Base-by-base conservation (phyloP, 2,113 vertebrate genomes). In the Raja brachyura region DNA sequence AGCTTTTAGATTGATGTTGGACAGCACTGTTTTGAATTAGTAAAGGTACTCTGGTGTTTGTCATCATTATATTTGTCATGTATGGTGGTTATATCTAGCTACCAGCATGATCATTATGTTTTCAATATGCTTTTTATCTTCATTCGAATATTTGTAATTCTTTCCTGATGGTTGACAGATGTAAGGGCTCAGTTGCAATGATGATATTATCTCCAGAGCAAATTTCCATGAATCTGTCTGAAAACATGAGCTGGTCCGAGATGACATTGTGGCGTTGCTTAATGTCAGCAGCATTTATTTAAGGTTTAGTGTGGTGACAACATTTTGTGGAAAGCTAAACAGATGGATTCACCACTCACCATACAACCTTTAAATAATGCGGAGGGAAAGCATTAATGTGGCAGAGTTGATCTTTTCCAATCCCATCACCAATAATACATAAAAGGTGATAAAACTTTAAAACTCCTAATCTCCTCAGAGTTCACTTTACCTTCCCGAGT, bases 11-110 rank as follows among this genome's bases (percentile, higher is more conserved):
- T 61, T 74, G 39, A 73, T 28, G 33, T 28, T 3, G 33, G 6
- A 39, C 11, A 70, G 63, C 59, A 22, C 86, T 90, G 90, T 74
- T 92, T 73, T 92, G 39, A 70, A 92, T 73, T 92, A 92, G 66
- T 74, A 70, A 70, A 54, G 39, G 90, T 48, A 48, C 22, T 73
- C 90, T 92, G 90, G 66, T 92, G 33, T 92, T 92, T 92, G 68
- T 92, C 90, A 92, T 92, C 66, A 66, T 88, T 86, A 31, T 86
- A 86, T 90, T 90, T 90, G 86, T 90, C 86, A 92, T 73, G 8
- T 92, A 13, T 39, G 48, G 88, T 70, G 68, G n/a, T 86, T 88
- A 63, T 88, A 88, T 88, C 59, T 88, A 92, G 90, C 90, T 92
- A 92, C 68, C 70, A 92, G 90, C 20, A 54, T 92, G 90, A 73